These are phyloP conservation scores for Axea sp. DNA, from an alignment of 2,888 invertebrate species.

Conservation along the genomic window DNA sequence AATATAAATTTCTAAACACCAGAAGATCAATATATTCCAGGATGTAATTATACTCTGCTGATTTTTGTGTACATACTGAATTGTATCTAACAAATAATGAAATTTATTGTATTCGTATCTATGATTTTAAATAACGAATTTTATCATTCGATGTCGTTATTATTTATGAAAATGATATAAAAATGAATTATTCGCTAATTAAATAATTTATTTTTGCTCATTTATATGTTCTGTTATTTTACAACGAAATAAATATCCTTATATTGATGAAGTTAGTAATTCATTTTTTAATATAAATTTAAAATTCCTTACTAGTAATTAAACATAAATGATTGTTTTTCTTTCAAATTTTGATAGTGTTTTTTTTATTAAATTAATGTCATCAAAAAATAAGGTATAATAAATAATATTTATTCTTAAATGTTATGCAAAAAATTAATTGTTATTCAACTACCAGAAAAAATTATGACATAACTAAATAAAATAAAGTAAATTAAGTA, in stretches of 20 bases:
- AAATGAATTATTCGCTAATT: slow-evolving; percentile 38
- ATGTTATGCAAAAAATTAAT: no score
- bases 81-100: slow-evolving; percentile 52
- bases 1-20: slow-evolving; percentile 62
- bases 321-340: no score
- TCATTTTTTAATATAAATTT: no score
- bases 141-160: slow-evolving; percentile 70
- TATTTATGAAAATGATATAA: slow-evolving; percentile 62
- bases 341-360: no score
- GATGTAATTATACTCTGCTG: slow-evolving; percentile 67
- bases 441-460: no score
- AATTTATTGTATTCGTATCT: slow-evolving; percentile 63
- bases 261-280: not conserved
- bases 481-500: no score
- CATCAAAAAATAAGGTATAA: no score
- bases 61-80: slow-evolving; percentile 71
- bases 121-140: slow-evolving; percentile 64
- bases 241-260: not conserved
- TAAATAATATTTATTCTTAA: no score
- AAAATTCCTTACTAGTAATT: no score
- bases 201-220: slow-evolving; percentile 2
- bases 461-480: no score
- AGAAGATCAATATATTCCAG: slow-evolving; percentile 72
- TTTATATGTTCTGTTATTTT: no score
- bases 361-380: no score